Evolutionary conservation across 2,888 invertebrate species (phyloP), one percentile per base, ranked within the genome.

Genomic region (Lordiphosa fenestrarum): DNA sequence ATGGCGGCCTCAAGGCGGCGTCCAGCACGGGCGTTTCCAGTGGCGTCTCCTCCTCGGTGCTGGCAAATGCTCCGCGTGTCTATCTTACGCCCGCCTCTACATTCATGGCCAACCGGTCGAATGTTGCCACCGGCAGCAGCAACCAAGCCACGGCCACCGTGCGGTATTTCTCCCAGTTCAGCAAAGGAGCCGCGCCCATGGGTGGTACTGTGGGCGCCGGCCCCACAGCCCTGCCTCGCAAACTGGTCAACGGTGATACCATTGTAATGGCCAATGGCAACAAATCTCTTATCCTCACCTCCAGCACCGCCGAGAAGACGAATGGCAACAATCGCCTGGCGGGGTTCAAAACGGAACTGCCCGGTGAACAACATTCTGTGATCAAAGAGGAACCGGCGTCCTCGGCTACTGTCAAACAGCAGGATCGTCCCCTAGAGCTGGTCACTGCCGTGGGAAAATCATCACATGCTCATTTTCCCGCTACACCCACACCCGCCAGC

Each of bases 111-210:
- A 74, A 62, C 48, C 77, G 41, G 4, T 65, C 67, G 44, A 72
- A 66, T 52, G 67, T 64, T 42, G 66, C 65, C 46, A 30, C 65
- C 63, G 33, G 53, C 72, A 38, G 50, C 53, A 36, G 40, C 56
- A 9, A 33, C 49, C 21, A 23, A 3, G 52, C 25, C 6, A 57
- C 10, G n/a, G 41, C 51, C 9, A 68, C 77, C 7, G 84, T 84
- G 30, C 84, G 86, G 10, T 83, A 86, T 33, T 86, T 86, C 53
- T 84, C 86, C 30, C 86, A 86, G 64, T 87, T 86, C 44, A 64
- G 84, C 33, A 80, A 80, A 19, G 41, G 30, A 10, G 30, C n/a
- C 19, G 3, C 46, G 15, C 6, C 46, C 10, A n/a, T 19, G 10
- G 35, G 46, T 35, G 36, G 7, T 10, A 13, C 12, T 9, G 41